Base-by-base conservation (phyloP, 2,797 vertebrate genomes). In the Buceros bicornis region DNA sequence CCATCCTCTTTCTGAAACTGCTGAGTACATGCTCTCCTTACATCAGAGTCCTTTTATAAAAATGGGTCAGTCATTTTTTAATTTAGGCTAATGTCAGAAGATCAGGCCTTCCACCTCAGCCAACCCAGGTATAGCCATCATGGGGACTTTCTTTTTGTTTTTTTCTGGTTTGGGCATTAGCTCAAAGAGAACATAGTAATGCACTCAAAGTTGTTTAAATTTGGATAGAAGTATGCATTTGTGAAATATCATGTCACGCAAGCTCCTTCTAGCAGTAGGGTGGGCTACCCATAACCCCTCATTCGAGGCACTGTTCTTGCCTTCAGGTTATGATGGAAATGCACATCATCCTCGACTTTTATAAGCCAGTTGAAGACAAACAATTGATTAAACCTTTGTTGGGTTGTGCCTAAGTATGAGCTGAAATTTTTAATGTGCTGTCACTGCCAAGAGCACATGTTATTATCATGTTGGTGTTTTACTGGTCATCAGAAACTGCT, bases 221-320 rank as follows among this genome's bases (percentile, higher is more conserved):
- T 90, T 92, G 86, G 78, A 35, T 74, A 29, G 18, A 88, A 56
- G 6, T 43, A 33, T 58, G n/a, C 22, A 26, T 73, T 70, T 74
- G 8, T 61, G 37, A 67, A 67, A 60, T 61, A 33, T 1, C 20
- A 15, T 37, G 35, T 18, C 37, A 5, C 0, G 0, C 0, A 0
- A 70, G 31, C 19, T 77, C 8, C 53, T 74, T 61, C n/a, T 78
- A 28, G 24, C 13, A 20, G 9, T 22, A 35, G 19, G 4, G 3
- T n/a, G 14, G 29, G 42, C 51, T 79, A 14, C 33, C 10, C 21
- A 26, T 40, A 31, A 11, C 16, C 25, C 11, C 42, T 72, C 33
- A 37, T 31, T 7, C 0, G 4, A 72, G 51, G 33, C 25, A 12
- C 11, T 89, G 18, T 16, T 84, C 16, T 92, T 86, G 21, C n/a